Conservation (phyloP, 2,888 invertebrate species). For the Clitarchus hookeri region DNA sequence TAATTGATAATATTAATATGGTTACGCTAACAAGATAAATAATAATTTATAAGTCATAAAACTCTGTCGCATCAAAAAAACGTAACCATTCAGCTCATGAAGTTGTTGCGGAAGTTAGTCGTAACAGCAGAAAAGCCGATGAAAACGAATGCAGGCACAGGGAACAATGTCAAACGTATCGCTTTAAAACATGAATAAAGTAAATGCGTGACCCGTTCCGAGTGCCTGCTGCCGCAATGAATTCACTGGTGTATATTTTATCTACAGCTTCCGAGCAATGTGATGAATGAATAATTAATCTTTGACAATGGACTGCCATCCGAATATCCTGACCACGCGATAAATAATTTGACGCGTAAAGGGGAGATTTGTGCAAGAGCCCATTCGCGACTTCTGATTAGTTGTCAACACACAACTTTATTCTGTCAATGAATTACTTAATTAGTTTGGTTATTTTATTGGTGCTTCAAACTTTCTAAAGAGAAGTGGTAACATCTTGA, state of each 20-base stretch:
- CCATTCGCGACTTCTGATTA: too few relatives aligned
- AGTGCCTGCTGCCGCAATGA: neutral
- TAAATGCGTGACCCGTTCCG: neutral
- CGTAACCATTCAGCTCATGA: too few relatives aligned
- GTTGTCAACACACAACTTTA: too few relatives aligned
- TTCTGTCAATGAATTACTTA: too few relatives aligned
- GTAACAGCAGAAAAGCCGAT: neutral
- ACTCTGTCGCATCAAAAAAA: too few relatives aligned
- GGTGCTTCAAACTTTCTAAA: too few relatives aligned
- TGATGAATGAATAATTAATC: conserved; percentile 6
- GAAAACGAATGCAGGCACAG: neutral
- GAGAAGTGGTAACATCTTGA: too few relatives aligned
- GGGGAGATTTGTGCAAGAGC: neutral
- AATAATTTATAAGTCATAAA: neutral
- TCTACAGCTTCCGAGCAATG: neutral
- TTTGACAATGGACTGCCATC: neutral
- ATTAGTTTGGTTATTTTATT: too few relatives aligned
- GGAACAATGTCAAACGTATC: neutral
- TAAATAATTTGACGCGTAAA: conserved; percentile 7
- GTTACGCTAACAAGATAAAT: neutral
- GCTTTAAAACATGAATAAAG: conserved; percentile 7
- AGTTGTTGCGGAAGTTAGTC: neutral
- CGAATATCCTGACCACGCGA: neutral
- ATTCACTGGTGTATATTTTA: conserved; percentile 8
- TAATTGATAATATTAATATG: too few relatives aligned